Evolutionary conservation across 2,797 vertebrate genomes (phyloP), one percentile per base, ranked within the genome.

Genomic region (Ctenopoma multispine): DNA sequence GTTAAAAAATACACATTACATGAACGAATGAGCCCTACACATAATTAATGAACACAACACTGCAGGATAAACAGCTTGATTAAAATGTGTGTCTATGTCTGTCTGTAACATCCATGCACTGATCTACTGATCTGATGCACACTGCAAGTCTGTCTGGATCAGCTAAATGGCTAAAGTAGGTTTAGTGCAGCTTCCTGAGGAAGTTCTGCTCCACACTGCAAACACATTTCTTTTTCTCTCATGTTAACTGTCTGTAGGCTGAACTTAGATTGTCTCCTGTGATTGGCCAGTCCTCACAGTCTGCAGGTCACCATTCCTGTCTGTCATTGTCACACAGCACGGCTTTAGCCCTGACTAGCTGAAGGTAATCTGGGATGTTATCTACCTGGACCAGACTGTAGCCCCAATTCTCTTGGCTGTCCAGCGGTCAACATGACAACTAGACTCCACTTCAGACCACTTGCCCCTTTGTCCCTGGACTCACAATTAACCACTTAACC

Each of bases 301-400:
- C 38, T 38, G 27, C 68, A 58, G 80, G 65, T 65, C 69, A 51
- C 36, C 11, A 15, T 15, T 46, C 51, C 62, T 74, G 79, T 76
- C 75, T 29, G 53, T 78, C 73, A 46, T 27, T 51, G 81, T 81
- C 78, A 76, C 72, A 51, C 53, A 58, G 31, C 61, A 18, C 5
- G 41, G 69, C 69, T 47, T 85, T 76, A 75, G 69, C 74, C 71
- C 71, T 43, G 41, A 85, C 90, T 80, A 89, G 69, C 86, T 60
- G 70, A 74, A 21, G 53, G 34, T 91, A 91, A 91, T 90, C 90
- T 86, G 75, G 77, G 81, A 67, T 21, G 34, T 54, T 72, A 81
- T 91, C 80, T 75, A 75, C 82, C 64, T 55, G 69, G 63, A 46
- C 29, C 75, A 56, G 60, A 48, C 55, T 38, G 24, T 65, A 63